Base-by-base conservation (phyloP, 2,888 invertebrate species). In the Sicus ferrugineus region DNA sequence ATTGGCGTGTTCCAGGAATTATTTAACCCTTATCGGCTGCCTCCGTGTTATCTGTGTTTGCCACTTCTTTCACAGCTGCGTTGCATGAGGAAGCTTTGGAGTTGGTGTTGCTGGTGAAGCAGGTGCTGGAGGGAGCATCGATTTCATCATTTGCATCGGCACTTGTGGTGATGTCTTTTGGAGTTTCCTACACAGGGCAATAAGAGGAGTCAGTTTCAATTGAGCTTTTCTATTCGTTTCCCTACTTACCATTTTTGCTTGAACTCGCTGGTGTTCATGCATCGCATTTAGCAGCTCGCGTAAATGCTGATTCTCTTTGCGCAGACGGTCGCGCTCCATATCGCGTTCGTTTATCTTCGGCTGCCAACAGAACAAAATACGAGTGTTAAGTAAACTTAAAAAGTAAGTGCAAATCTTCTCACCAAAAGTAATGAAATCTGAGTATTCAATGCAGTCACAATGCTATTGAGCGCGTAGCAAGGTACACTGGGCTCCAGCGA, bases 261-360 rank as follows among this genome's bases (percentile, higher is more conserved):
- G 81, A 84, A 83, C 84, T 84, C 85, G 80, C 81, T 83, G 80
- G 75, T 82, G 81, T 75, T 84, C 85, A 79, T 88, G 88, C 81
- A 89, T 86, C 75, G 89, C 89, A 81, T 91, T 91, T 72, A 92
- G 85, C 79, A 91, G 90, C 83, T 93, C 93, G 76, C 92, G 88
- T 73, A 90, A 89, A 79, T 89, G 88, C 78, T 91, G 89, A 78
- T 93, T 86, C 82, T 93, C 93, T 75, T 89, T 89, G 48, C 93
- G 88, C 78, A 93, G 85, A 77, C 89, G 88, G 78, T 92, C 92
- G 69, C 91, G 87, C 82, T 93, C 93, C 78, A 92, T 91, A 81
- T 93, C 93, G 76, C 90, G 88, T 78, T 91, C 90, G 83, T 90
- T 91, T 71, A 93, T 89, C 78, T 92, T 89, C 84, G 90, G 90